Evolutionary conservation across 2,113 vertebrate genomes (phyloP).

Genomic region (Ibidorhyncha struthersii): DNA sequence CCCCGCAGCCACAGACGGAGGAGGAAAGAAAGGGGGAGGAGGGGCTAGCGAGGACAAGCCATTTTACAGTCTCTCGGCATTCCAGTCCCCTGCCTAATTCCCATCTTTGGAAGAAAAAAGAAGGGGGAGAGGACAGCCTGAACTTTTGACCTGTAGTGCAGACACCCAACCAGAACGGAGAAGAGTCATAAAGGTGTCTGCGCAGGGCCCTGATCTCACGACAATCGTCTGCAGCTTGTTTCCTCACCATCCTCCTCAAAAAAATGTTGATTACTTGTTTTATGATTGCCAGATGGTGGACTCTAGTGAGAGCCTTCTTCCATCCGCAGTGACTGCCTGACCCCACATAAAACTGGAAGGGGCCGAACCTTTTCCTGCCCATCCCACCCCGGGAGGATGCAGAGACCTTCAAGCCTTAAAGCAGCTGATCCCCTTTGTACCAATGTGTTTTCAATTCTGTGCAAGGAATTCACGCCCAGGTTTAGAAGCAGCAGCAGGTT

Average conservation of each 20-base stretch:
- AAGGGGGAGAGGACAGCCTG: slow-evolving; percentile 51
- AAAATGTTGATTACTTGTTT: slow-evolving; percentile 82
- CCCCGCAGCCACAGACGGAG: background rate
- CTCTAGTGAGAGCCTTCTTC: slow-evolving; percentile 51
- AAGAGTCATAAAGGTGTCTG: slow-evolving; percentile 69
- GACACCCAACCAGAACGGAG: slow-evolving; percentile 60
- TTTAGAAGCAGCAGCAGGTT: background rate
- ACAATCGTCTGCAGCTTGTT: slow-evolving; percentile 68
- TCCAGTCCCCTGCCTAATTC: slow-evolving; percentile 56
- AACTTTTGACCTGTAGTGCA: slow-evolving; percentile 80
- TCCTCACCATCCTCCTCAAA: slow-evolving; percentile 63
- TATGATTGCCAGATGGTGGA: slow-evolving; percentile 91
- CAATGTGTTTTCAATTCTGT: background rate
- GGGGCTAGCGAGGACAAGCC: background rate
- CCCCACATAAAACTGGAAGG: slow-evolving; percentile 69
- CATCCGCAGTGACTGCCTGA: slow-evolving; percentile 73
- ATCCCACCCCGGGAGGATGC: background rate
- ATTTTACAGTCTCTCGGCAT: slow-evolving; percentile 60
- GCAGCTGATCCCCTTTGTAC: background rate
- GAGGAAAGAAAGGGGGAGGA: background rate
- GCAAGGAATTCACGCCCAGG: background rate
- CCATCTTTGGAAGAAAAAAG: slow-evolving; percentile 52
- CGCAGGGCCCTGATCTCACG: slow-evolving; percentile 22
- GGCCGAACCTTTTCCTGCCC: slow-evolving; percentile 16
- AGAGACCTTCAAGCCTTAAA: background rate